Conservation (phyloP, 2,113 vertebrate species). For the Gila orcuttii region DNA sequence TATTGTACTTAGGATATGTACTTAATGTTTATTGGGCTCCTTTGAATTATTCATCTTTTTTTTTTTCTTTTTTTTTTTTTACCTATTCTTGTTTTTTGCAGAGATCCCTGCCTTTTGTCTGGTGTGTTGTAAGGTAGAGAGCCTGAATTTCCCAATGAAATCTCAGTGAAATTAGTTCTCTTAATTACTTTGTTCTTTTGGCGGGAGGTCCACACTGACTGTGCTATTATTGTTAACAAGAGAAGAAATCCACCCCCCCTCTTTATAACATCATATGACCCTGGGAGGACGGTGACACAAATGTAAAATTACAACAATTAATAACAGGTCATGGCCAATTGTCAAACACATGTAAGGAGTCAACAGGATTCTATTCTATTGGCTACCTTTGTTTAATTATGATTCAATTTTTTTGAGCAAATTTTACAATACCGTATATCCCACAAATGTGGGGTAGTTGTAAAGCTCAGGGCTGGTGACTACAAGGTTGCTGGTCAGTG, state of each 20-base stretch:
- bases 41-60: constrained; percentile 99
- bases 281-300: constrained; percentile 68
- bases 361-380: background rate
- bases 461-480: background rate
- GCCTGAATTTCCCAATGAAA: constrained; percentile 54
- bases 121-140: constrained; percentile 76
- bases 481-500: background rate
- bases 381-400: background rate
- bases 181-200: constrained; percentile 15
- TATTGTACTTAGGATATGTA: constrained; percentile 78
- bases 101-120: constrained; percentile 83
- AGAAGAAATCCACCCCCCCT: constrained; percentile 59
- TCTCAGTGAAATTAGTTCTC: background rate
- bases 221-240: constrained; percentile 78
- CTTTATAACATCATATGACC: constrained; percentile 75
- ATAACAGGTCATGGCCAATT: constrained; percentile 57
- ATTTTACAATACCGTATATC: background rate
- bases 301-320: constrained; percentile 80
- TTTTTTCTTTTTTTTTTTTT: too few relatives aligned
- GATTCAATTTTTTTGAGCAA: background rate
- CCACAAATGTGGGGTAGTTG: background rate
- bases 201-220: constrained; percentile 68
- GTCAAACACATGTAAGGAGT: constrained; percentile 27
- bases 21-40: constrained; percentile 84
- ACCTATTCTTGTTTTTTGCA: constrained; percentile 50